phyloP scores from a whole-genome alignment of 2,797 vertebrate genomes.

The Meriones psammophilus region DNA sequence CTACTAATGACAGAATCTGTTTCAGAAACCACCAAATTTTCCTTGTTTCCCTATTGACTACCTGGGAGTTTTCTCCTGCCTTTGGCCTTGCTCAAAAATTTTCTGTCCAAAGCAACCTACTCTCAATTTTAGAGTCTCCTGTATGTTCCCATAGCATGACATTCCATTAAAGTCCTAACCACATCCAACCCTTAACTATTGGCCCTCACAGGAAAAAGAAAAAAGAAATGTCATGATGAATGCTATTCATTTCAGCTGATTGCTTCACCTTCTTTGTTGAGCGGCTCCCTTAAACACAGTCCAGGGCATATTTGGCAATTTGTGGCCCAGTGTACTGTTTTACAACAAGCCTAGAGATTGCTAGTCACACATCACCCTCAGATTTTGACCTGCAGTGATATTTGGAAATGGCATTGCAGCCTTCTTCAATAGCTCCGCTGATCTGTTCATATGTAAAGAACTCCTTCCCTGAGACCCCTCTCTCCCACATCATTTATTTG shows the following conservation, averaged over 20 bases:
- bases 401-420: conserved; percentile 70
- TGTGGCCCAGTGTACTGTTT: conserved; percentile 31
- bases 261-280: conserved; percentile 55
- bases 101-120: not conserved
- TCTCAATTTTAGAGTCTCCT: conserved; percentile 44
- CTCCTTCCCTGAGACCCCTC: not conserved
- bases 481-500: not conserved
- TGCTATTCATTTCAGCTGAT: conserved; percentile 36
- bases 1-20: not conserved
- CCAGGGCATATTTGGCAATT: conserved; percentile 61
- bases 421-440: conserved; percentile 51
- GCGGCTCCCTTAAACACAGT: conserved; percentile 52
- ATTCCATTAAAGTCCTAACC: conserved; percentile 8
- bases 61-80: not conserved
- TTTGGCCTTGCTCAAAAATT: conserved; percentile 37
- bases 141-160: not conserved
- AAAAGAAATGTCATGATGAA: conserved; percentile 18
- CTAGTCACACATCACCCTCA: conserved; percentile 61
- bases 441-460: conserved; percentile 58
- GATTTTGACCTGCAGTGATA: conserved; percentile 72
- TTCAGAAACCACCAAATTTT: not conserved
- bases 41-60: not conserved
- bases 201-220: conserved; percentile 26
- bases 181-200: conserved; percentile 49
- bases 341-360: conserved; percentile 50